Evolutionary conservation across 2,797 vertebrate genomes (phyloP), one percentile per base, ranked within the genome.

Genomic region (Pelodytes ibericus): DNA sequence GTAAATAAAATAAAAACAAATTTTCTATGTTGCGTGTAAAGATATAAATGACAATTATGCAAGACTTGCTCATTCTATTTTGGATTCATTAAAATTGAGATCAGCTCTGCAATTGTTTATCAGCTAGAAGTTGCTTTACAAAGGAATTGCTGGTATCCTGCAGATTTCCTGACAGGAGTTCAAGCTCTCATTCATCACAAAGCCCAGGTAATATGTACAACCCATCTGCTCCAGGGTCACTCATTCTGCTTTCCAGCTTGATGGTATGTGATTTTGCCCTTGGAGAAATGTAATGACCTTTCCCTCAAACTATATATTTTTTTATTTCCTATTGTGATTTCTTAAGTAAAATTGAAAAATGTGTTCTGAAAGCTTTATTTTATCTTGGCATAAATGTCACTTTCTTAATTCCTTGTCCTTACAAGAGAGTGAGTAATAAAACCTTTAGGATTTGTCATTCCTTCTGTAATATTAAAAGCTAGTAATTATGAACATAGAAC

Each of bases 201-300:
- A 67, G 57, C 70, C 76, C 57, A 78, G 76, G 70, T 78, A 78
- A 78, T 70, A 72, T 77, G 68, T 67, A 57, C 76, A 72, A 67
- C 76, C 76, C 76, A 78, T 78, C 76, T 78, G 70, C 70, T 78
- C 70, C 76, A 78, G 63, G 76, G 76, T 72, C 76, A 78, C 56
- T 78, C 63, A 36, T 26, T 72, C 68, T 71, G 65, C 56, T 66
- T 72, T 72, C 63, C 67, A 63, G 58, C 63, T 72, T 72, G 70
- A 78, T 72, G 62, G 70, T 67, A 68, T 72, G 70, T 73, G 76
- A 68, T 68, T 72, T 78, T 78, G 70, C 76, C 76, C 70, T 78
- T 78, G 70, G 70, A 78, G 76, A 68, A 78, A 78, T 67, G 56
- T 68, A 72, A 78, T 78, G 70, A 73, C 63, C 69, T 72, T 78